Conservation (phyloP, 2,113 vertebrate genomes). For the Climacteris rufus region DNA sequence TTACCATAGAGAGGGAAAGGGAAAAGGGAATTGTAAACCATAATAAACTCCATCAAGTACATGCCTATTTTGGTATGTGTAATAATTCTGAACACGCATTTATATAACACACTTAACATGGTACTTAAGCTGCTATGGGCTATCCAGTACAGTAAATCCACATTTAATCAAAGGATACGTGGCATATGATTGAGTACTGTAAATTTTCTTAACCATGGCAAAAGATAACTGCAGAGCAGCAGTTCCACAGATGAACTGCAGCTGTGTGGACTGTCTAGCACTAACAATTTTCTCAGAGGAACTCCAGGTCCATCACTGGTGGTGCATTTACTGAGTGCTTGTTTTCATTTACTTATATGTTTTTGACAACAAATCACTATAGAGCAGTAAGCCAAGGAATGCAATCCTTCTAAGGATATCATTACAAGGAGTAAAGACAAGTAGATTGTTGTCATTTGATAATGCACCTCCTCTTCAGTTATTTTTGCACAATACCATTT, state of each 20-base stretch:
- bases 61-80: background rate
- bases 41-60: conserved; percentile 25
- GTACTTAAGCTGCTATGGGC: conserved; percentile 54
- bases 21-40: conserved; percentile 39
- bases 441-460: background rate
- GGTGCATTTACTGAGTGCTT: background rate
- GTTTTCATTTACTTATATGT: background rate
- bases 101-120: conserved; percentile 11
- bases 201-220: background rate
- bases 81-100: background rate
- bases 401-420: background rate
- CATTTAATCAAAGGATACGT: conserved; percentile 8
- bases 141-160: conserved; percentile 32
- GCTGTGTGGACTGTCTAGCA: background rate
- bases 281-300: background rate
- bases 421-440: background rate
- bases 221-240: background rate
- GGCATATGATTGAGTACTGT: background rate
- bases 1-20: conserved; percentile 39
- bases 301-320: background rate
- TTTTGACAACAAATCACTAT: background rate
- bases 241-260: background rate
- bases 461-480: background rate
- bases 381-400: background rate
- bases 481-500: background rate